Percentiles rank a stretch among this genome's conserved stretches.
Evolutionary conservation across 2,797 vertebrate species (phyloP).

Genomic region (Spinus pinus): DNA sequence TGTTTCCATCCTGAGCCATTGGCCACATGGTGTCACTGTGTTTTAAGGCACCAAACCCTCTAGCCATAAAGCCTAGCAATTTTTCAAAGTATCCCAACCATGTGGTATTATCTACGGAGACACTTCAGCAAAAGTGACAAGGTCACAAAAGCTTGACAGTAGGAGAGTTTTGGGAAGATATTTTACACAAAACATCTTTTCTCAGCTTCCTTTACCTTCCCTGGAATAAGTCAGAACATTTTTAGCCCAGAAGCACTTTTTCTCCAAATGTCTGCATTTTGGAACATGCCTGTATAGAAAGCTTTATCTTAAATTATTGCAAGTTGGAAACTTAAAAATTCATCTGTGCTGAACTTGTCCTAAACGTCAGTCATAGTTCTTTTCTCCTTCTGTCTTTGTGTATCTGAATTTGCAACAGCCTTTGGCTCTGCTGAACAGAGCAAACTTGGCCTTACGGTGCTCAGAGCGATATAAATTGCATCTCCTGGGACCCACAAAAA

Average conservation of each 20-base stretch:
- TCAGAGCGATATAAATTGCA: background rate
- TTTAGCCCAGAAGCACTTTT: background rate
- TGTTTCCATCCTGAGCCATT: background rate
- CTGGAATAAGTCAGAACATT: background rate
- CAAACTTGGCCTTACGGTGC: background rate
- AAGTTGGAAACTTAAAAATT: background rate
- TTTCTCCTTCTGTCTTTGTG: background rate
- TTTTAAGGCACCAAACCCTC: background rate
- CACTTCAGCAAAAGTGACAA: background rate
- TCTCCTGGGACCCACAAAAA: background rate
- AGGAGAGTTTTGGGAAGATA: background rate
- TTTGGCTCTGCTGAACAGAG: background rate
- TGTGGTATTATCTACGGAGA: background rate
- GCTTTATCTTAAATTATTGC: background rate
- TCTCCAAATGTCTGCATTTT: background rate
- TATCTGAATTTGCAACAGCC: background rate
- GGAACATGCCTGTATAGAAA: background rate
- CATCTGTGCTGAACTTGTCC: background rate
- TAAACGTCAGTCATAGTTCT: background rate
- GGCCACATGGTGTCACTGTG: slow-evolving; percentile 38
- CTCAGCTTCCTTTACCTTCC: background rate
- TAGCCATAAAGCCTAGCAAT: background rate
- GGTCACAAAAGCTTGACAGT: background rate
- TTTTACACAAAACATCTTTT: background rate
- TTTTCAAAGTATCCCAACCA: background rate